phyloP scores from a whole-genome alignment of 2,113 vertebrate genomes.

The Saimiri boliviensis region DNA sequence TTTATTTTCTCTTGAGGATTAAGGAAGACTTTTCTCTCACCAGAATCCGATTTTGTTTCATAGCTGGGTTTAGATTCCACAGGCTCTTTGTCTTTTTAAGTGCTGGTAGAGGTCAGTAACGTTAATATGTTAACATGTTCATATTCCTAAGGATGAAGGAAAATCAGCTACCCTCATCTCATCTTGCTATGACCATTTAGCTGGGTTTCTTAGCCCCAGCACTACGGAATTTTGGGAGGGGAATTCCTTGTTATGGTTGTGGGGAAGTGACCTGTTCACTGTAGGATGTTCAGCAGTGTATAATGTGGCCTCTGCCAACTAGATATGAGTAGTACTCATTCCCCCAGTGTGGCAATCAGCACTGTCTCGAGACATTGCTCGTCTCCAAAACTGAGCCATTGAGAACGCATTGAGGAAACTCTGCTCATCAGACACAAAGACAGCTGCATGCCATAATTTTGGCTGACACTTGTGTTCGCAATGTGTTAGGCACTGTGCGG shows the following conservation, averaged over 20 bases:
- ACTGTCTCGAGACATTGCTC: not conserved
- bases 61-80: not conserved
- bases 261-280: not conserved
- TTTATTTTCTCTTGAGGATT: slow-evolving; percentile 16
- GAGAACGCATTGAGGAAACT: not conserved
- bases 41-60: not conserved
- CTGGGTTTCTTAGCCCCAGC: not conserved
- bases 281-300: not conserved
- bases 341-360: not conserved
- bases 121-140: not conserved
- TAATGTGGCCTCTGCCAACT: not conserved
- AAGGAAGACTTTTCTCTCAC: not conserved
- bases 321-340: not conserved
- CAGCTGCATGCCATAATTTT: fast-evolving
- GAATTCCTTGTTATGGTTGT: not conserved
- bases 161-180: not conserved
- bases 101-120: not conserved
- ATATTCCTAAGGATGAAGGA: not conserved
- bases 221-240: not conserved
- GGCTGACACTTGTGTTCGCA: not conserved
- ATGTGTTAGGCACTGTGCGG: not conserved
- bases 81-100: not conserved
- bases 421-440: not conserved
- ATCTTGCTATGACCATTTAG: not conserved
- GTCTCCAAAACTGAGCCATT: not conserved